Conservation (phyloP, 2,888 invertebrate species). For the Scrobipalpa costella region DNA sequence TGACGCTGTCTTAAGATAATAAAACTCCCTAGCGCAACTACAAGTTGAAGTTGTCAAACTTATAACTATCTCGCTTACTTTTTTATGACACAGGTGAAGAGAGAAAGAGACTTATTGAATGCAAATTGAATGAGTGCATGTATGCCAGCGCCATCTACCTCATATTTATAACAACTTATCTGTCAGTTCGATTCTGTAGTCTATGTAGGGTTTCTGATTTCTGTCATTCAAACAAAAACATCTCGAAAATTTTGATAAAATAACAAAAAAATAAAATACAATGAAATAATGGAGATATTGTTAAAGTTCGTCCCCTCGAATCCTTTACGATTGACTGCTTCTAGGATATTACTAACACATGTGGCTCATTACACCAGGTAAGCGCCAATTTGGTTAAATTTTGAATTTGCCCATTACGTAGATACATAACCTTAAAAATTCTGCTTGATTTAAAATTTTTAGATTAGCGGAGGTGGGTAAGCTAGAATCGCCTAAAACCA, state of each 20-base stretch:
- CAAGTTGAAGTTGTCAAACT: neutral
- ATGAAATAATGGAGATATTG: constrained; percentile 80
- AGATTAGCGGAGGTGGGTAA: constrained; percentile 97
- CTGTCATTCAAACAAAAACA: constrained; percentile 58
- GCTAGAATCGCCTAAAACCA: constrained; percentile 91
- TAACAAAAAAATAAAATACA: constrained; percentile 63
- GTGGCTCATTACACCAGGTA: constrained; percentile 75
- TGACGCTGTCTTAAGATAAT: too few relatives aligned
- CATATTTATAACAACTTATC: neutral
- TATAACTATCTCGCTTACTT: neutral
- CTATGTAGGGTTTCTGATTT: neutral
- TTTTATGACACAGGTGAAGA: neutral
- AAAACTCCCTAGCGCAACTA: neutral
- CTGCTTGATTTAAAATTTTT: constrained; percentile 37
- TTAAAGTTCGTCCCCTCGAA: constrained; percentile 69
- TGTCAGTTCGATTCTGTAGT: neutral
- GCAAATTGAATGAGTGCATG: neutral
- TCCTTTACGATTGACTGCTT: constrained; percentile 60
- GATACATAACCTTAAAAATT: constrained; percentile 61
- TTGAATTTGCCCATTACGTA: constrained; percentile 49
- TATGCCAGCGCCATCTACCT: constrained; percentile 4
- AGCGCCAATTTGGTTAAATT: constrained; percentile 31
- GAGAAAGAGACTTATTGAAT: constrained; percentile 1
- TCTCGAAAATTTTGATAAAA: constrained; percentile 37
- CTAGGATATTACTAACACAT: constrained; percentile 67